Evolutionary conservation across 2,113 vertebrate species (phyloP).

Genomic region (Platysternon megacephalum): DNA sequence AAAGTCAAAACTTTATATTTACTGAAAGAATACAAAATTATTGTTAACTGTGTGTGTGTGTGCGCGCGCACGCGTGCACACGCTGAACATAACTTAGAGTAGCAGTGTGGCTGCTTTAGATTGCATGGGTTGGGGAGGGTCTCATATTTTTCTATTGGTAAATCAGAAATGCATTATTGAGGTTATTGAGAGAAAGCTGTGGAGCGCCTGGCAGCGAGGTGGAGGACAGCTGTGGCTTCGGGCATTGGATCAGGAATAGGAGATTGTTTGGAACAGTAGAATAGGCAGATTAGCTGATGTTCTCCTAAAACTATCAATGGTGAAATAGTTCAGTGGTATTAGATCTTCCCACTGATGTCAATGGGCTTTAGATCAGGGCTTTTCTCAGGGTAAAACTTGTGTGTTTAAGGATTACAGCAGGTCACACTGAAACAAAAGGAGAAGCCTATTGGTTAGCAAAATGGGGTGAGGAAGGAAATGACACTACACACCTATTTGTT

Average conservation of each 20-base stretch:
- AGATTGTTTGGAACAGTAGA: too few relatives aligned
- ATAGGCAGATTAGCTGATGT: not conserved
- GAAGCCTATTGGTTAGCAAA: not conserved
- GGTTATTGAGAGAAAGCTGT: not conserved
- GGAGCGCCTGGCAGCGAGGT: not conserved
- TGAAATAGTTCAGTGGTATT: not conserved
- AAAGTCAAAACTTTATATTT: not conserved
- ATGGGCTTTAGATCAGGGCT: not conserved
- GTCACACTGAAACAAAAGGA: not conserved
- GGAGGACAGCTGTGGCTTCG: not conserved
- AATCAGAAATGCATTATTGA: not conserved
- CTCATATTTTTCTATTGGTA: not conserved
- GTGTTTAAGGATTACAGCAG: not conserved
- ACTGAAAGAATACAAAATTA: not conserved
- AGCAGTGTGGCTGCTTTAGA: not conserved
- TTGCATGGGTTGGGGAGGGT: not conserved
- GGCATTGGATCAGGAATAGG: not conserved
- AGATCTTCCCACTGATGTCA: not conserved
- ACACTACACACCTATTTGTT: too few relatives aligned
- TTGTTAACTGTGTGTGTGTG: not conserved
- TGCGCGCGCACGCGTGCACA: fast-evolving
- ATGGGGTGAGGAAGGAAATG: not conserved
- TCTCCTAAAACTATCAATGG: not conserved
- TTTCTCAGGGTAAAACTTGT: not conserved
- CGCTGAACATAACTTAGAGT: fast-evolving